Base-by-base conservation (phyloP, 2,113 vertebrate species). In the Nothocercus julius region DNA sequence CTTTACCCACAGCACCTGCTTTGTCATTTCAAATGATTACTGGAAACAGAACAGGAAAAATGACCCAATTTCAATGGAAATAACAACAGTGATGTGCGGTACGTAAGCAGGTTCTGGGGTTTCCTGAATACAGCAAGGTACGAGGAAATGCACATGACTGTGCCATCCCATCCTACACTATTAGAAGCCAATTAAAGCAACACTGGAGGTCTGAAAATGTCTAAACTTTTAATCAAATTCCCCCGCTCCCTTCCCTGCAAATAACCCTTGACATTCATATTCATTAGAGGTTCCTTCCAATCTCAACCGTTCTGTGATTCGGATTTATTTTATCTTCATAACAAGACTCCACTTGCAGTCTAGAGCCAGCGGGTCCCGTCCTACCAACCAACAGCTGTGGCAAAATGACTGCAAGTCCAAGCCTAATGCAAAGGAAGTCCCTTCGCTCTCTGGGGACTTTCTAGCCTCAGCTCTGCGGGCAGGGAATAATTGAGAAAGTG, bases 61-160 rank as follows among this genome's bases (percentile, higher is more conserved):
- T 81, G 68, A 96, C 79, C 92, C 92, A 86, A 59, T 87, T 95
- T 96, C 77, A 75, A 84, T 96, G 92, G 94, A 96, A 97, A 96
- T 83, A 89, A 76, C 89, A 94, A 82, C 47, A 79, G 45, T 51
- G 91, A 82, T 73, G 73, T 53, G 69, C 5, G 7, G 59, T 86
- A 76, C 7, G 27, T 72, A 90, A 94, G 93, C 87, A 87, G 88
- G 89, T 64, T 92, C 85, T 93, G 95, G 87, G 62, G 93, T 95
- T 96, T 97, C 93, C 94, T 97, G 90, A 96, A 75, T 92, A 66
- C 36, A 85, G 92, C 36, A 56, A 86, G 93, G 84, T 30, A 75
- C 32, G 40, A 96, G 89, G 67, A 95, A 95, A 59, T 22, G 75
- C 42, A 73, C 66, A 85, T 56, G 72, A 86, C 54, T 85, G 3